A percentile compares a stretch with the other conserved stretches of the same genome.
Conservation (phyloP, 2,888 invertebrate genomes). For the Yponomeuta malinellus region DNA sequence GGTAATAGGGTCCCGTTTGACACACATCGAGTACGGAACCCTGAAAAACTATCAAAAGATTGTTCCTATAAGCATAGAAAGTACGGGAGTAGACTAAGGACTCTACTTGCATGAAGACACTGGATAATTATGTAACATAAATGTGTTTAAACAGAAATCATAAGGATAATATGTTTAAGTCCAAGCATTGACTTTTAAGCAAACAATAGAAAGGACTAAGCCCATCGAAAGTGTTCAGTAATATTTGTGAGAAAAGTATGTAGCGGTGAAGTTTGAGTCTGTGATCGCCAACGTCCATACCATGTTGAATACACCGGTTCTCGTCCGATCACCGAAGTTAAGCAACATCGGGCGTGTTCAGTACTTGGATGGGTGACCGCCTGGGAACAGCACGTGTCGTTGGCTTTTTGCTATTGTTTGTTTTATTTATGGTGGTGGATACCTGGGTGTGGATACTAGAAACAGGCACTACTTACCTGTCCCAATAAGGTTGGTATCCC, state of each 20-base stretch:
- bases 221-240: not conserved
- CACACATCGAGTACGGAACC: no score
- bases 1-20: no score
- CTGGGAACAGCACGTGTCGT: constrained; percentile 32
- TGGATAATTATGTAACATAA: no score
- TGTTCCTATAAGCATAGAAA: no score
- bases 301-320: constrained; percentile 27
- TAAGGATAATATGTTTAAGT: no score
- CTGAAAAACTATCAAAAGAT: no score
- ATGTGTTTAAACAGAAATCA: no score
- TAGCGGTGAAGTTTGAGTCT: not conserved
- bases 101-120: no score
- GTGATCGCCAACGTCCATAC: constrained; percentile 27
- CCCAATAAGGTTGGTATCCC: constrained; percentile 91
- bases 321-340: constrained; percentile 35
- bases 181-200: no score
- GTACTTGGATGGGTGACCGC: constrained; percentile 36
- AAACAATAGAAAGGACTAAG: no score
- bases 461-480: constrained; percentile 49
- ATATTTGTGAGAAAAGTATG: not conserved
- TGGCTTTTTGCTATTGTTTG: constrained; percentile 24
- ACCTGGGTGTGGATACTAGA: no score
- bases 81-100: no score
- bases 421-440: not conserved
- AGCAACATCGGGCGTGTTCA: constrained; percentile 33